A percentile compares a stretch with the other conserved stretches of the same genome.
Evolutionary conservation across 2,888 invertebrate species (phyloP).

Genomic region (Theretra japonica): DNA sequence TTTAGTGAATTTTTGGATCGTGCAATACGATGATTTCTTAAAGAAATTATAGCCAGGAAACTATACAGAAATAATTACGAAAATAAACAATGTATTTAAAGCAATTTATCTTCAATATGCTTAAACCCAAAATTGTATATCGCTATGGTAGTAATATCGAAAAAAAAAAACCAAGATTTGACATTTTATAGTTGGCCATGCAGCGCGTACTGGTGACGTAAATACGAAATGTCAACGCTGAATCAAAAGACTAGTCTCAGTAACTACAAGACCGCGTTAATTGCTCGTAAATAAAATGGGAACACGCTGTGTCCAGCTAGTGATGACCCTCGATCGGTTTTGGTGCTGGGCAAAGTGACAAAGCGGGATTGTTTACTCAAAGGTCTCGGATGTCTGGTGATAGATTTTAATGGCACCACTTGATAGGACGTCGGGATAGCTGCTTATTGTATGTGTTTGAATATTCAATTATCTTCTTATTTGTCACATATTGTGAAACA

Average conservation of each 20-base stretch:
- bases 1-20: too few relatives aligned
- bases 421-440: background rate
- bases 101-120: background rate
- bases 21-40: too few relatives aligned
- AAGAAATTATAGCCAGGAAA: too few relatives aligned
- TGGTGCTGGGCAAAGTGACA: conserved; percentile 38
- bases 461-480: too few relatives aligned
- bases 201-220: conserved; percentile 43
- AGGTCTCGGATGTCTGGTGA: conserved; percentile 13
- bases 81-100: background rate
- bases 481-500: too few relatives aligned
- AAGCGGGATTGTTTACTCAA: background rate
- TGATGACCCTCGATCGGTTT: conserved; percentile 46
- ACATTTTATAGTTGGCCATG: conserved; percentile 8
- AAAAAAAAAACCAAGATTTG: background rate
- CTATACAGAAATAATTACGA: background rate
- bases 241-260: conserved; percentile 59
- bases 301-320: conserved; percentile 42
- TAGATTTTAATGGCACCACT: conserved; percentile 22
- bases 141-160: background rate
- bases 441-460: background rate
- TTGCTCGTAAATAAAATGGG: conserved; percentile 66
- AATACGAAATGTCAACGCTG: conserved; percentile 68
- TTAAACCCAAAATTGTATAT: background rate
- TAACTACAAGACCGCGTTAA: conserved; percentile 51